A percentile compares a stretch with the other conserved stretches of the same genome.
Conservation (phyloP, 35 echinoderm and acorn worm species). For the Apostichopus californicus region DNA sequence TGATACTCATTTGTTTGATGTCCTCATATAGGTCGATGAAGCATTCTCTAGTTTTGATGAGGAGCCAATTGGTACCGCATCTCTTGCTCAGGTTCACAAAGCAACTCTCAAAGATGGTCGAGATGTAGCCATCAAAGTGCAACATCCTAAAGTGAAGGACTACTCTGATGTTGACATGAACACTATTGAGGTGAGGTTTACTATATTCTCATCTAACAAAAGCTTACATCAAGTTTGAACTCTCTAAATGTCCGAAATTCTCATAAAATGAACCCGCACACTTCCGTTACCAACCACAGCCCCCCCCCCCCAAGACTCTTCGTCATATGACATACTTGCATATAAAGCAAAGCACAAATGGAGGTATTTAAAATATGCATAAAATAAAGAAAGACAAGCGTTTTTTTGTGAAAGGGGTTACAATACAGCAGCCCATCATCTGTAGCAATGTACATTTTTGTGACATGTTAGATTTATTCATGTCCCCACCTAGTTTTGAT, state of each 20-base stretch:
- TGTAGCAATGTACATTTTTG: not conserved
- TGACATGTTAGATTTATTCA: too few relatives aligned
- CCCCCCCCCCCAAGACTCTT: too few relatives aligned
- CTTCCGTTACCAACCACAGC: not conserved
- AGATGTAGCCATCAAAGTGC: slow-evolving; percentile 91
- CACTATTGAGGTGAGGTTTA: slow-evolving; percentile 81
- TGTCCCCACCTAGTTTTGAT: too few relatives aligned
- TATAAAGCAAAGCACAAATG: too few relatives aligned
- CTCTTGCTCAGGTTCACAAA: slow-evolving; percentile 92
- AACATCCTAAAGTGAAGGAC: slow-evolving; percentile 93
- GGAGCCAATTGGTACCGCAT: slow-evolving; percentile 89
- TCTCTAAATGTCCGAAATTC: too few relatives aligned
- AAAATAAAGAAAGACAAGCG: too few relatives aligned
- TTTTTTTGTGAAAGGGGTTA: too few relatives aligned
- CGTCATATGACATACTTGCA: too few relatives aligned
- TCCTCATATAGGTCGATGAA: slow-evolving; percentile 66
- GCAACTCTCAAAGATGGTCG: slow-evolving; percentile 87
- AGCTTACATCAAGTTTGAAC: too few relatives aligned
- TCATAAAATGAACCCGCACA: not conserved
- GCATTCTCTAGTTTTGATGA: slow-evolving; percentile 78
- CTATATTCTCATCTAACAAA: not conserved
- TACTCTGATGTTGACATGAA: slow-evolving; percentile 97
- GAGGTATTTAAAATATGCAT: too few relatives aligned
- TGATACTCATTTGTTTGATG: not conserved
- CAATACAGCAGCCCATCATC: too few relatives aligned